phyloP scores from a whole-genome alignment of 2,888 invertebrate genomes.

The Mimas tiliae region DNA sequence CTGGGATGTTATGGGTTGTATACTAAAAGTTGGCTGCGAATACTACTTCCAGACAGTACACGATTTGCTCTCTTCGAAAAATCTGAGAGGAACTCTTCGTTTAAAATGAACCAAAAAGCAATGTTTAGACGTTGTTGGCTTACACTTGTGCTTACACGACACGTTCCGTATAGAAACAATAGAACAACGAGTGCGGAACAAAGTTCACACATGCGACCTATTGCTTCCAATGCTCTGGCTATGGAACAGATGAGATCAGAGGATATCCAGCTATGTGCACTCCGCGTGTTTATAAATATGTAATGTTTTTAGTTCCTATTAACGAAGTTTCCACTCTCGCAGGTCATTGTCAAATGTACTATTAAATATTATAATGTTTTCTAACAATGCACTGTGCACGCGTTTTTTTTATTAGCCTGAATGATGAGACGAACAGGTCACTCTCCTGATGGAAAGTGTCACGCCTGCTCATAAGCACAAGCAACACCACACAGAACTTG shows the following conservation, averaged over 20 bases:
- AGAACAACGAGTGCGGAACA: constrained; percentile 64
- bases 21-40: constrained; percentile 47
- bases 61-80: constrained; percentile 27
- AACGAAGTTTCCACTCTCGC: background rate
- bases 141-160: constrained; percentile 68
- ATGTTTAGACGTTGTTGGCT: constrained; percentile 44
- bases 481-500: too few species aligned
- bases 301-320: constrained; percentile 1
- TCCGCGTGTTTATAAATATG: constrained; percentile 34
- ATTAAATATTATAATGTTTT: background rate
- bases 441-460: too few species aligned
- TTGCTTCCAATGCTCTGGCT: constrained; percentile 65
- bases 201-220: constrained; percentile 72
- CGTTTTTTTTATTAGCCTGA: too few species aligned
- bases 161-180: constrained; percentile 62
- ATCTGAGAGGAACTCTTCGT: constrained; percentile 36
- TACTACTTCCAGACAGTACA: constrained; percentile 25
- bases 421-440: too few species aligned
- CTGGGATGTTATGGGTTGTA: constrained; percentile 43
- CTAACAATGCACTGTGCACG: background rate
- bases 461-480: too few species aligned
- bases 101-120: constrained; percentile 36
- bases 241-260: constrained; percentile 67
- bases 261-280: constrained; percentile 55
- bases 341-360: background rate